A percentile compares a stretch with the other conserved stretches of the same genome.
Evolutionary conservation across 2,888 invertebrate genomes (phyloP).

Genomic region (Ceramica pisi): DNA sequence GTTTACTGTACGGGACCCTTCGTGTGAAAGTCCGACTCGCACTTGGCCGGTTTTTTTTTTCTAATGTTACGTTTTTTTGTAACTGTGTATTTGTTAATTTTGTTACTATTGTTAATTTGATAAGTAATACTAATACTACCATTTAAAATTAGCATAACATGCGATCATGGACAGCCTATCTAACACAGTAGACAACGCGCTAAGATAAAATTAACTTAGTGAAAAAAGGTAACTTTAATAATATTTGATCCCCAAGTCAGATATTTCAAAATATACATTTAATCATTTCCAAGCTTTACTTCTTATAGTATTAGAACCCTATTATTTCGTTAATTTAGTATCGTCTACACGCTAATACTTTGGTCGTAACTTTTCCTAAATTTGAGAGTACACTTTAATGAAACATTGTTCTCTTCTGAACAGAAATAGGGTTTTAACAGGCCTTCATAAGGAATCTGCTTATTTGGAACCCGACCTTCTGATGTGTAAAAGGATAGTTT

Average conservation of each 20-base stretch:
- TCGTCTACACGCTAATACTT: constrained; percentile 46
- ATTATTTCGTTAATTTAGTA: constrained; percentile 46
- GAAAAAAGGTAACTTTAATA: constrained; percentile 11
- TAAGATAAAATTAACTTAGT: not conserved
- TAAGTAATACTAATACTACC: no score
- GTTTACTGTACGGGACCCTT: no score
- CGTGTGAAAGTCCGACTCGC: no score
- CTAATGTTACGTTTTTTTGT: no score
- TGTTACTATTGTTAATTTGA: no score
- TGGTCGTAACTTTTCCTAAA: constrained; percentile 48
- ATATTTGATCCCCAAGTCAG: constrained; percentile 1
- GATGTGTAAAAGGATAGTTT: constrained; percentile 35
- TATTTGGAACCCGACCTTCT: constrained; percentile 33
- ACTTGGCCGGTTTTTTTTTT: no score
- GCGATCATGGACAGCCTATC: no score
- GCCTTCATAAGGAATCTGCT: constrained; percentile 31
- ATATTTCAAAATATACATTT: not conserved
- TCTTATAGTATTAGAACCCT: constrained; percentile 26
- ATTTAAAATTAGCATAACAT: no score
- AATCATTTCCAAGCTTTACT: constrained; percentile 2
- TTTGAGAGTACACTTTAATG: constrained; percentile 56
- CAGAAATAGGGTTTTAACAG: constrained; percentile 37
- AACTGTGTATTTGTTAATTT: no score
- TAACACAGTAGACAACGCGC: no score
- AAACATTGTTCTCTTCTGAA: constrained; percentile 63